Evolutionary conservation across 1,140 invertebrate species (phyloP).

Genomic region (Panagrolaimus sp.): DNA sequence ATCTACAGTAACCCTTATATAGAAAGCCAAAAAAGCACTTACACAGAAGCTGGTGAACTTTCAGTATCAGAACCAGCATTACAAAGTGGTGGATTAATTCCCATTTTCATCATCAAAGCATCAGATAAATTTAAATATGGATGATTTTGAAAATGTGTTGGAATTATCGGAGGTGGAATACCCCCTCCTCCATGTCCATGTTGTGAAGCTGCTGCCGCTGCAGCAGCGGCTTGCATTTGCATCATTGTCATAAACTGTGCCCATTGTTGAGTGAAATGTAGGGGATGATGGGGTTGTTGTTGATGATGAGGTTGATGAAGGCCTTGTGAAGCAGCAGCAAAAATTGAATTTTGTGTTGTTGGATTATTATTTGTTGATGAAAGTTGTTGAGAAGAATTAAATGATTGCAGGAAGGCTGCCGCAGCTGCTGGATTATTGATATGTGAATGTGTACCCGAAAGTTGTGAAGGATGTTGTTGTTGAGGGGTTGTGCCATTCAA

Average conservation of each 20-base stretch:
- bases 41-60: conserved; percentile 1
- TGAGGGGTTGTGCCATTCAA: not conserved
- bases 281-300: not conserved
- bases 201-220: not conserved
- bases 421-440: not conserved
- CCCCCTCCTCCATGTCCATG: not conserved
- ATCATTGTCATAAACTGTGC: conserved; percentile 14
- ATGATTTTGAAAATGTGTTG: not conserved
- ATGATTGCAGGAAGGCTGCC: not conserved
- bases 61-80: not conserved
- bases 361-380: too few species aligned
- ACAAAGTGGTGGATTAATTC: not conserved
- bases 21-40: not conserved
- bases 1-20: too few species aligned
- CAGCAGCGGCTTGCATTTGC: conserved; percentile 12
- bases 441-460: not conserved
- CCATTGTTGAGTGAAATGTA: not conserved
- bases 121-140: conserved; percentile 5
- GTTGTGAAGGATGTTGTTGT: too few species aligned
- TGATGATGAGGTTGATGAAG: not conserved
- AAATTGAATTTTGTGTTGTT: not conserved
- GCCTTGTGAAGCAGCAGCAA: not conserved
- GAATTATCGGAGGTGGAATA: not conserved
- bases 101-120: conserved; percentile 8
- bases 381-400: not conserved